These are phyloP conservation scores for Scomber colias DNA, from an alignment of 2,113 vertebrate species.

Conservation along the genomic window DNA sequence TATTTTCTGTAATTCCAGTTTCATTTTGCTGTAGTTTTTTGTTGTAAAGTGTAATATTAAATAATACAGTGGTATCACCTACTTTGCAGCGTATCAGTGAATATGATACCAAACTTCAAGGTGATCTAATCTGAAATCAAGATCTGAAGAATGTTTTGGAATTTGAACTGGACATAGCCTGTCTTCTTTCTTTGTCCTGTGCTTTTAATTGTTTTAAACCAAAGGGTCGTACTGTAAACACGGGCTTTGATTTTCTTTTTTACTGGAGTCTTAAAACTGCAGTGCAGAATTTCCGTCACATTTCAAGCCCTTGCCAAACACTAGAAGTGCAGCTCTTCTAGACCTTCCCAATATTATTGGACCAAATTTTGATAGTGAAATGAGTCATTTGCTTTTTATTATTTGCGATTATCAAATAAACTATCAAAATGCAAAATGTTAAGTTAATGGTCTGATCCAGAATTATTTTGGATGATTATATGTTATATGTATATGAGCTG, in stretches of 20 bases:
- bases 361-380: too few species aligned
- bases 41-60: constrained; percentile 8
- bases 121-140: background rate
- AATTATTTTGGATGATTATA: background rate
- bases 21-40: background rate
- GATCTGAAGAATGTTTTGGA: background rate
- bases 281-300: too few species aligned
- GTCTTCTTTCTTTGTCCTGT: constrained; percentile 12
- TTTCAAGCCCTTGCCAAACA: too few species aligned
- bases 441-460: background rate
- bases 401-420: background rate
- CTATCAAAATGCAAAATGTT: background rate
- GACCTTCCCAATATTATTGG: too few species aligned
- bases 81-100: too few species aligned
- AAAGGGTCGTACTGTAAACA: constrained; percentile 16
- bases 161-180: constrained; percentile 4
- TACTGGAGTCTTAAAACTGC: background rate
- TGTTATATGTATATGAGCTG: background rate
- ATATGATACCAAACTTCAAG: too few species aligned
- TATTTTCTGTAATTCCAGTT: background rate
- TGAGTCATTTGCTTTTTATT: background rate
- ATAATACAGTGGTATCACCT: background rate
- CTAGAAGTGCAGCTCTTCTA: too few species aligned
- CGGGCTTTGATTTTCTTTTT: constrained; percentile 4
- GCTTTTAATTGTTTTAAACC: background rate